Evolutionary conservation across 2,797 vertebrate genomes (phyloP).

Genomic region (Intellagama lesueurii): DNA sequence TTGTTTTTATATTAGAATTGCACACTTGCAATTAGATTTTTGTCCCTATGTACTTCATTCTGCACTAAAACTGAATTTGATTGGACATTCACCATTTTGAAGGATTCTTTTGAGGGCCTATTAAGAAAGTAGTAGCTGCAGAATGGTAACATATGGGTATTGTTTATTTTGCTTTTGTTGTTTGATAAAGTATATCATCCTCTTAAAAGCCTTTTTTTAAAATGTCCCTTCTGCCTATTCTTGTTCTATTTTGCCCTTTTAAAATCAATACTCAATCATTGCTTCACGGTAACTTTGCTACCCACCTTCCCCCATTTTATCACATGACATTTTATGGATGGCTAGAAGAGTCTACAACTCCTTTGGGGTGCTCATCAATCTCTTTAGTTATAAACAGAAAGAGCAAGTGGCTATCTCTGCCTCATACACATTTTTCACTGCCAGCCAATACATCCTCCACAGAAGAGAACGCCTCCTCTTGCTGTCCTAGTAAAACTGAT

Average conservation of each 20-base stretch:
- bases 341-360: background rate
- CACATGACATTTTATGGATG: background rate
- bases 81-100: background rate
- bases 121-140: background rate
- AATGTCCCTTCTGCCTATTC: background rate
- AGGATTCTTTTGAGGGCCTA: rapidly evolving
- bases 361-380: constrained; percentile 23
- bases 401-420: background rate
- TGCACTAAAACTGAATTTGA: background rate
- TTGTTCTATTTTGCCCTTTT: background rate
- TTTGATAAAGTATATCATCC: background rate
- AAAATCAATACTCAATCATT: background rate
- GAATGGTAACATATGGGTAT: background rate
- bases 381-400: constrained; percentile 1
- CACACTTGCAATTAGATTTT: background rate
- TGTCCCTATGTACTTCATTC: background rate
- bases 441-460: background rate
- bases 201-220: background rate
- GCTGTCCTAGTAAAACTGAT: constrained; percentile 17
- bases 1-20: background rate
- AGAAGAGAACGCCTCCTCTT: background rate
- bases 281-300: background rate
- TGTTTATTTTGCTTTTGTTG: no score
- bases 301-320: background rate
- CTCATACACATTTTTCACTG: constrained; percentile 32